Percentiles rank a stretch among this genome's conserved stretches.
These are phyloP conservation scores for Ammodytes marinus DNA, from an alignment of 2,113 vertebrate species.

Conservation along the genomic window DNA sequence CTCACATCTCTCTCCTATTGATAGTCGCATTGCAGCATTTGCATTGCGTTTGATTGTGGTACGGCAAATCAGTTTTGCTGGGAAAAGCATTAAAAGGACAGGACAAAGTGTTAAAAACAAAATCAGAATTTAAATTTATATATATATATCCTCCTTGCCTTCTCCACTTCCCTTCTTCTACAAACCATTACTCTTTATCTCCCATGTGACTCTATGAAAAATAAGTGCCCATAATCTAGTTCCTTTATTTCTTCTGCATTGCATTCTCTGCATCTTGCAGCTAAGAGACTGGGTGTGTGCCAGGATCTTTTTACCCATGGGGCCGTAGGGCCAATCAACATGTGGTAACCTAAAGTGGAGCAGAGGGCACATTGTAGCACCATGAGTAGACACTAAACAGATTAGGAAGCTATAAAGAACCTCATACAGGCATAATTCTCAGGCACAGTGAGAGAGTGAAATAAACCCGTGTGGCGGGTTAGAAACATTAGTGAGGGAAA, in stretches of 20 bases:
- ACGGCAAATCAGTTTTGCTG: neutral
- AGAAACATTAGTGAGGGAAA: conserved; percentile 42
- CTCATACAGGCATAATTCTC: conserved; percentile 45
- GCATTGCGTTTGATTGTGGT: conserved; percentile 18
- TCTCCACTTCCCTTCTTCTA: conserved; percentile 7
- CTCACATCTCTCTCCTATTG: conserved; percentile 11
- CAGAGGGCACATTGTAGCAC: conserved; percentile 52
- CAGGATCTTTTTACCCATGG: conserved; percentile 32
- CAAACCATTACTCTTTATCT: conserved; percentile 36
- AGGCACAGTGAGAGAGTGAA: conserved; percentile 28
- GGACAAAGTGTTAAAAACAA: too few species aligned
- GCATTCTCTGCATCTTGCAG: conserved; percentile 15
- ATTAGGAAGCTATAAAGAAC: conserved; percentile 54
- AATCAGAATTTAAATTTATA: neutral
- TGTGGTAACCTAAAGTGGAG: conserved; percentile 54
- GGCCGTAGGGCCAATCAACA: conserved; percentile 37
- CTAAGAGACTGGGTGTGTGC: conserved; percentile 13
- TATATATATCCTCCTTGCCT: neutral
- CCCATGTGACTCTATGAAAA: conserved; percentile 50
- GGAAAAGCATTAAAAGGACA: neutral
- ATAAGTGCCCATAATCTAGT: conserved; percentile 61
- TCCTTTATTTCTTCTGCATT: conserved; percentile 34
- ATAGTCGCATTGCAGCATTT: conserved; percentile 29
- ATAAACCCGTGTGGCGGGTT: conserved; percentile 37
- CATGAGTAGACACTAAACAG: conserved; percentile 49